These are phyloP conservation scores for Drosophila prostipennis DNA, from an alignment of 2,888 invertebrate species.

Conservation along the genomic window DNA sequence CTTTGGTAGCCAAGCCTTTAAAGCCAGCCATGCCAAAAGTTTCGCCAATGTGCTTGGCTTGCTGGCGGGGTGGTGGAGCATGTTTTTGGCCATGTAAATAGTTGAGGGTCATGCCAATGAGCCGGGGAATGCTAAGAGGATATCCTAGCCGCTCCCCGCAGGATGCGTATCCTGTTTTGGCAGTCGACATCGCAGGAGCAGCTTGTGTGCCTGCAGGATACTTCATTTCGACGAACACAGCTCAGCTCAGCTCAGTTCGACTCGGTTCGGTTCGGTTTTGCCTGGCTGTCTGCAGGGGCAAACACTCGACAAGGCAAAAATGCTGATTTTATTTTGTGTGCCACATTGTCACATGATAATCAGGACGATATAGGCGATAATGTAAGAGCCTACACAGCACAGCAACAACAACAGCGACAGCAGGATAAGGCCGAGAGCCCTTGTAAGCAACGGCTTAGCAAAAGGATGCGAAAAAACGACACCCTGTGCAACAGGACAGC, in stretches of 20 bases:
- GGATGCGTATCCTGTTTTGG: slow-evolving; percentile 39
- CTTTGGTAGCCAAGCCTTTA: slow-evolving; percentile 32
- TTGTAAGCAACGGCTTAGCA: slow-evolving; percentile 34
- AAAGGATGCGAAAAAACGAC: background rate
- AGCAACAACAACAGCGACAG: no score
- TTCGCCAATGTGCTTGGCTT: slow-evolving; percentile 18
- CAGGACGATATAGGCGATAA: slow-evolving; percentile 58
- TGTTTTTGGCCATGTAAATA: slow-evolving; percentile 45
- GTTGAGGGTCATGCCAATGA: slow-evolving; percentile 26
- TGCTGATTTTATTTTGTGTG: slow-evolving; percentile 76
- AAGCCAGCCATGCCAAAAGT: slow-evolving; percentile 29
- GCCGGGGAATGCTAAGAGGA: slow-evolving; percentile 13
- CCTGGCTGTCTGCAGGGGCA: slow-evolving; percentile 9
- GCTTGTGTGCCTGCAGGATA: slow-evolving; percentile 47
- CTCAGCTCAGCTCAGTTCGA: slow-evolving; percentile 6
- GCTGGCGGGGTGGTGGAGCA: slow-evolving; percentile 16
- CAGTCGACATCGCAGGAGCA: slow-evolving; percentile 29
- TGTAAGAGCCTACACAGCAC: slow-evolving; percentile 22
- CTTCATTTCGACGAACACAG: slow-evolving; percentile 32
- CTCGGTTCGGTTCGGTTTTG: slow-evolving; percentile 12
- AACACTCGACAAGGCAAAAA: slow-evolving; percentile 59
- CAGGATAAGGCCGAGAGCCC: slow-evolving; percentile 17
- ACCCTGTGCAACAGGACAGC: slow-evolving; percentile 5
- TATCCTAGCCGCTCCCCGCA: slow-evolving; percentile 20
- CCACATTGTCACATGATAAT: slow-evolving; percentile 77